A percentile compares a stretch with the other conserved stretches of the same genome.
Evolutionary conservation across 2,888 invertebrate species (phyloP).

Genomic region (Aporophyla lueneburgensis): DNA sequence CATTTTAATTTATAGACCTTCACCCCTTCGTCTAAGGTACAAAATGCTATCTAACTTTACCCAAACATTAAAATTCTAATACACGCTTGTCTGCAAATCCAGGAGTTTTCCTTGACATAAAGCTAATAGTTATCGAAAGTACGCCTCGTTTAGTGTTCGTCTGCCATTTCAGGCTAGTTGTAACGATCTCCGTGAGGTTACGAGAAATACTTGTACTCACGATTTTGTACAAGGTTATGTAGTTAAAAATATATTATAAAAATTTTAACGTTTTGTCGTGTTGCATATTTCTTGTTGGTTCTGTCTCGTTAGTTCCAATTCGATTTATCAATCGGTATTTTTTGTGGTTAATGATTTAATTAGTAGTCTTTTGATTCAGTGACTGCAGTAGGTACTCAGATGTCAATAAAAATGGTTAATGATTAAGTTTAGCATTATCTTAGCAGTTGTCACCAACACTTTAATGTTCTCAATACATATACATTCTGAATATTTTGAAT

Average conservation of each 20-base stretch:
- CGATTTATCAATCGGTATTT: not conserved
- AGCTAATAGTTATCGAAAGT: slow-evolving; percentile 37
- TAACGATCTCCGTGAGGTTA: slow-evolving; percentile 29
- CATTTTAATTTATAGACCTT: not conserved
- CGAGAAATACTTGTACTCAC: slow-evolving; percentile 11
- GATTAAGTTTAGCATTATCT: too few relatives aligned
- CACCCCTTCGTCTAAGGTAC: not conserved
- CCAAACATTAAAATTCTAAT: not conserved
- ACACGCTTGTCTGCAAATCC: not conserved
- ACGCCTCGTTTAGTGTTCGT: slow-evolving; percentile 15
- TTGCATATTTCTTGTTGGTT: not conserved
- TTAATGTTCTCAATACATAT: not conserved
- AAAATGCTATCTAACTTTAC: not conserved
- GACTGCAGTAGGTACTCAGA: not conserved
- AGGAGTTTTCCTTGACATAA: slow-evolving; percentile 52
- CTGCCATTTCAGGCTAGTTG: slow-evolving; percentile 39
- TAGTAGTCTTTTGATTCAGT: not conserved
- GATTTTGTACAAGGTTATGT: slow-evolving; percentile 42
- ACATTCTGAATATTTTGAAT: not conserved
- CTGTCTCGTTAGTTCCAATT: not conserved
- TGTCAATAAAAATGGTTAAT: not conserved
- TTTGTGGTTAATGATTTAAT: not conserved
- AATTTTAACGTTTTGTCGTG: slow-evolving; percentile 11
- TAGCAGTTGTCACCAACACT: not conserved
- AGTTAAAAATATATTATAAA: slow-evolving; percentile 8